Evolutionary conservation across 1,140 invertebrate species (phyloP), one percentile per base, ranked within the genome.

Genomic region (Cydia pomonella): DNA sequence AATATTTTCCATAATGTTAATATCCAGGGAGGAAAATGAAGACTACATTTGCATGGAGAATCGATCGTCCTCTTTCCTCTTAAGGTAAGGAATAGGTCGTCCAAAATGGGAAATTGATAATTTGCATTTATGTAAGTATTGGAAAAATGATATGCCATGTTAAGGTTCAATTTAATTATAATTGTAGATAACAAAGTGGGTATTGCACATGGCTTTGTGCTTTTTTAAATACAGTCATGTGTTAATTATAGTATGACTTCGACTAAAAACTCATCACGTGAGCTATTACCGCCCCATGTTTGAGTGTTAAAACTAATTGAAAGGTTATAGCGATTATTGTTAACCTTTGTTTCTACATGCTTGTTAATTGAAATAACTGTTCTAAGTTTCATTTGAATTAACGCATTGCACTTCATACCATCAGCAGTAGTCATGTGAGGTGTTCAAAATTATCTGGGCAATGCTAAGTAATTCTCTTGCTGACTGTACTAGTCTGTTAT

Each of bases 241-340:
- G 47, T 50, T 50, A 50, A 50, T 50, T 50, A 50, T 18, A 3
- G n/a, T n/a, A 50, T 18, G 47, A 50, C 47, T 59, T 21, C n/a
- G 53, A 10, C 21, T 9, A 59, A 23, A 59, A 21, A 59, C 53
- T 50, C 47, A 50, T 50, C 16, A 59, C 53, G 53, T 59, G 18
- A 59, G 53, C 21, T 21, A 59, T 59, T 23, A 23, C 7, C 53
- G 21, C 21, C 2, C 21, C n/a, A 18, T 50, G 53, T 59, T 59
- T 2, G 53, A 59, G 18, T 23, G 53, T 59, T n/a, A 9, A 23
- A 59, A 23, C 53, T 23, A 59, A 59, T 59, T 59, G 53, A 59
- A 59, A 59, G 53, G 53, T 59, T 59, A 59, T 10, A 23, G 18
- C 53, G 53, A 59, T 59, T 59, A 59, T 23, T 21, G 53, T 12